Conservation (phyloP, 2,113 vertebrate genomes). For the Scolopax mira region DNA sequence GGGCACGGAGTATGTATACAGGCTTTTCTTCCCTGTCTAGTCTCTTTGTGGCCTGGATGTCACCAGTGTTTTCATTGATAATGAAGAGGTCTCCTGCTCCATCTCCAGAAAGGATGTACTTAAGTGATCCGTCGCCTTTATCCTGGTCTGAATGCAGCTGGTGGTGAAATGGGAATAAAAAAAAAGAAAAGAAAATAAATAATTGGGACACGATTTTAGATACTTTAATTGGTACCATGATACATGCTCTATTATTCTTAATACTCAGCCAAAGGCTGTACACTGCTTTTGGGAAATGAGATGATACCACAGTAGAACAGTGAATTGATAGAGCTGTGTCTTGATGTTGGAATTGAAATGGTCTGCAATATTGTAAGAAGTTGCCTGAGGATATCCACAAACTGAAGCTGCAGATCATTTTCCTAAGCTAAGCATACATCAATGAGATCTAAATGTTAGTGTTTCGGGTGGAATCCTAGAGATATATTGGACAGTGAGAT, state of each 20-base stretch:
- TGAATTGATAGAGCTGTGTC: neutral
- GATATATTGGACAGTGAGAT: neutral
- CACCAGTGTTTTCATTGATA: slow-evolving; percentile 95
- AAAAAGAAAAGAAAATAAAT: slow-evolving; percentile 33
- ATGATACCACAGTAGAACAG: neutral
- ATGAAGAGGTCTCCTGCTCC: slow-evolving; percentile 93
- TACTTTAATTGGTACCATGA: neutral
- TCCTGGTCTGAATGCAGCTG: slow-evolving; percentile 97
- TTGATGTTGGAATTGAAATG: neutral
- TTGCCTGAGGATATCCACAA: neutral
- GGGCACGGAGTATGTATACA: slow-evolving; percentile 89
- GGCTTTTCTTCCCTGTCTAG: slow-evolving; percentile 95
- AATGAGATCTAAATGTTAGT: neutral
- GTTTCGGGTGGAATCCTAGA: neutral
- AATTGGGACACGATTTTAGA: neutral
- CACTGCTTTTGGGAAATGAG: slow-evolving; percentile 1
- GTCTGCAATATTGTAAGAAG: neutral
- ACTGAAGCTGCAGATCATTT: neutral
- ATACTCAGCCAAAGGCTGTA: neutral
- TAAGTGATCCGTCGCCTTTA: slow-evolving; percentile 88
- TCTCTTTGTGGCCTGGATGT: slow-evolving; percentile 94
- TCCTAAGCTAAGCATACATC: neutral
- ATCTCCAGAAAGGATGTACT: slow-evolving; percentile 93
- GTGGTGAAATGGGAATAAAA: slow-evolving; percentile 51
- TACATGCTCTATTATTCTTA: neutral